Conservation (phyloP, 2,888 invertebrate species). For the Dicycla oo region DNA sequence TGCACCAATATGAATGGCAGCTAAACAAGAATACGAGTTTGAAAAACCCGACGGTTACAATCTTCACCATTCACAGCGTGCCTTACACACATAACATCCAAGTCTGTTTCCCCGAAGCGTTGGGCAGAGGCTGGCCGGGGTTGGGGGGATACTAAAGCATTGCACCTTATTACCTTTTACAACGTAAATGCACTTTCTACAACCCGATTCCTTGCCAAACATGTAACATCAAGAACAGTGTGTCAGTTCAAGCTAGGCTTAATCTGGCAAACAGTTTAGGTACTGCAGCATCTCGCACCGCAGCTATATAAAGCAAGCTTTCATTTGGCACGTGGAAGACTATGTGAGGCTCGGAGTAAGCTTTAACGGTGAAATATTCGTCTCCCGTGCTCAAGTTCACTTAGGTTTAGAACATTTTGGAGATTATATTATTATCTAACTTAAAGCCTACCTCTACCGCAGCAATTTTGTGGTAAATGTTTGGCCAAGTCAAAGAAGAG, state of each 20-base stretch:
- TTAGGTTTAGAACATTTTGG: not conserved
- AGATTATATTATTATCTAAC: not conserved
- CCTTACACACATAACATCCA: no score
- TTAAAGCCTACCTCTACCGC: slow-evolving; percentile 1
- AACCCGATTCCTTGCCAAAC: slow-evolving; percentile 12
- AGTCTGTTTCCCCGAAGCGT: no score
- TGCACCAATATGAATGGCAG: not conserved
- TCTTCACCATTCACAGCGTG: no score
- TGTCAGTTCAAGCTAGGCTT: not conserved
- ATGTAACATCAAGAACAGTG: not conserved
- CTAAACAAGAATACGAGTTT: no score
- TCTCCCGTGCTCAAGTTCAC: not conserved
- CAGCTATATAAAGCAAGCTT: slow-evolving; percentile 13
- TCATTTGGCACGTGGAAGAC: slow-evolving; percentile 38
- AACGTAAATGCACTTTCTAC: not conserved
- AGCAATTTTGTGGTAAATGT: not conserved
- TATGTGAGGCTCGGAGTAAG: not conserved
- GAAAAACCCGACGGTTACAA: no score
- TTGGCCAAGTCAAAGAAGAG: slow-evolving; percentile 1
- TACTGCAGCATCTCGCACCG: slow-evolving; percentile 5
- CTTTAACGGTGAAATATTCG: slow-evolving; percentile 29
- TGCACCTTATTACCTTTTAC: not conserved
- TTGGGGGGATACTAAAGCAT: no score
- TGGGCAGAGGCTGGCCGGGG: no score
- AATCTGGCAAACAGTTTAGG: slow-evolving; percentile 32